Evolutionary conservation across 2,797 vertebrate species (phyloP), one percentile per base, ranked within the genome.

Genomic region (Pelodytes ibericus): DNA sequence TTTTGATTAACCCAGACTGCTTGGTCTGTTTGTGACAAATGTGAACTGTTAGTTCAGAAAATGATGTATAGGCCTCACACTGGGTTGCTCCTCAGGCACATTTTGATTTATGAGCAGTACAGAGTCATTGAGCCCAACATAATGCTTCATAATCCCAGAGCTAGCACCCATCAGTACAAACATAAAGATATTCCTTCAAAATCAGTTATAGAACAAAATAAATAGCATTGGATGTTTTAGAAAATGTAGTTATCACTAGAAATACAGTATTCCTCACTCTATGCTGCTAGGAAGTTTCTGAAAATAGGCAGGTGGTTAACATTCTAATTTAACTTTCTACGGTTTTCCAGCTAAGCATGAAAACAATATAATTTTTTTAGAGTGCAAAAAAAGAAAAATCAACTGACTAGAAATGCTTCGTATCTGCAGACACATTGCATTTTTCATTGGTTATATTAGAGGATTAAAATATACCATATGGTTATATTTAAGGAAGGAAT

Each of bases 71-170:
- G 39, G 30, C 53, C 68, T 65, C 61, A 77, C 75, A 77, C 36
- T 72, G 57, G 59, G 68, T 71, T 71, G 27, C 69, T 77, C 75
- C 75, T 77, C 27, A 66, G 75, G 75, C 75, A 60, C 26, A 26
- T n/a, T 66, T 65, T 77, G 75, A 77, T 77, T 77, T 77, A 77
- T 77, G 75, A 77, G 68, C 56, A 72, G 61, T 36, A 65, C 75
- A 71, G 44, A 77, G 61, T 71, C 75, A 77, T 72, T 71, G 75
- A 77, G 75, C 69, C 75, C 68, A 75, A 72, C 62, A 77, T 77
- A 77, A 77, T 77, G 61, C 61, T 66, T 77, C 41, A 72, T 77
- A 77, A 77, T 77, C 69, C 68, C 68, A 64, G 16, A 60, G 75
- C 61, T 65, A 71, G 49, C 61, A 65, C 75, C 61, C 64, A 60